Percentiles rank a stretch among this genome's conserved stretches.
Evolutionary conservation across 2,797 vertebrate genomes (phyloP).

Genomic region (Anguilla anguilla): DNA sequence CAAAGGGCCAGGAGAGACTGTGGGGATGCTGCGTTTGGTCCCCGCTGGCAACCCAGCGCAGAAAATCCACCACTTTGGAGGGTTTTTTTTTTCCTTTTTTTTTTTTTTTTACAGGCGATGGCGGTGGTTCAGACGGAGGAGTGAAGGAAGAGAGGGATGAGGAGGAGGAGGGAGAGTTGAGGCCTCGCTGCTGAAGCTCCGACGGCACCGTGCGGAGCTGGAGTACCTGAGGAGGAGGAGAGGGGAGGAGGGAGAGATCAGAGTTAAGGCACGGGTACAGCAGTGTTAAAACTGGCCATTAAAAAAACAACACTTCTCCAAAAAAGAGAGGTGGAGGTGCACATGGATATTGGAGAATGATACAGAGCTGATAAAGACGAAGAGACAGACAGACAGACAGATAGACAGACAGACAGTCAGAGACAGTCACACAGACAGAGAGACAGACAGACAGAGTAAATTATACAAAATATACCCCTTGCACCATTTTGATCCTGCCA

Average conservation of each 20-base stretch:
- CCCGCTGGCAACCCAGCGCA: no score
- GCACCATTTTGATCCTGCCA: not conserved
- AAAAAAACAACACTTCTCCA: not conserved
- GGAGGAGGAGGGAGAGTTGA: conserved; percentile 46
- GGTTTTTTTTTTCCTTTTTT: no score
- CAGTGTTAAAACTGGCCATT: not conserved
- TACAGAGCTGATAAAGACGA: not conserved
- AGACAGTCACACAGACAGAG: not conserved
- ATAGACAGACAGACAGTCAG: not conserved
- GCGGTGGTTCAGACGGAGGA: conserved; percentile 54
- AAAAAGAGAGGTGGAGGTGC: not conserved
- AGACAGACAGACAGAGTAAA: not conserved
- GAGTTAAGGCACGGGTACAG: not conserved
- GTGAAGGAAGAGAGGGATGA: conserved; percentile 48
- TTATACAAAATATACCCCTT: no score
- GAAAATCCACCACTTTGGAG: no score
- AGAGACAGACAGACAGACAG: not conserved
- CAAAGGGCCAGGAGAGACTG: no score
- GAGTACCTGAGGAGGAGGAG: conserved; percentile 47
- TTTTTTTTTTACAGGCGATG: no score
- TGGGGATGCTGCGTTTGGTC: no score
- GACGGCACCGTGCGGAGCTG: not conserved
- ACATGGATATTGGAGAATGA: not conserved
- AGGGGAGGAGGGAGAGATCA: not conserved
- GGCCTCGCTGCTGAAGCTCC: conserved; percentile 32